A percentile compares a stretch with the other conserved stretches of the same genome.
phyloP scores from a whole-genome alignment of 2,113 vertebrate genomes.

The Kryptolebias marmoratus region DNA sequence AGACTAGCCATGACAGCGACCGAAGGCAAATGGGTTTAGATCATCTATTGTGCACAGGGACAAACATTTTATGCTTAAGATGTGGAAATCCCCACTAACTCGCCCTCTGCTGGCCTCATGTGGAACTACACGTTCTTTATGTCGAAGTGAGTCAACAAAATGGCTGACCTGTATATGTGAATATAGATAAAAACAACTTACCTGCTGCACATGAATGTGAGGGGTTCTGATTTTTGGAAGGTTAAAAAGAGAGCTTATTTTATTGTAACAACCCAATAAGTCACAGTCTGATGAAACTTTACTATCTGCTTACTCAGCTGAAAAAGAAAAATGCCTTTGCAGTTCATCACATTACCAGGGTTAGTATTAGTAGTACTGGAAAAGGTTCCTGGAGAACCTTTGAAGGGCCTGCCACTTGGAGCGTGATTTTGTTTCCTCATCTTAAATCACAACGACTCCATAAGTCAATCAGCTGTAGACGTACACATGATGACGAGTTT shows the following conservation, averaged over 20 bases:
- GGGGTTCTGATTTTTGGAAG: background rate
- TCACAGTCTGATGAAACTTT: background rate
- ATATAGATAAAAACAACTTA: background rate
- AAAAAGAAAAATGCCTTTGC: background rate
- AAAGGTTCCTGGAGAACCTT: too few species aligned
- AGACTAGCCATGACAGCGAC: conserved; percentile 1
- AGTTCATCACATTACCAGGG: background rate
- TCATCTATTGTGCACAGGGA: conserved; percentile 6
- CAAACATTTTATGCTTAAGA: conserved; percentile 13
- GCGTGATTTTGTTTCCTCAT: too few species aligned
- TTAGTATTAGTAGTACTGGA: background rate
- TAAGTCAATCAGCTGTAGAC: too few species aligned
- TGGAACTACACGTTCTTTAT: conserved; percentile 64
- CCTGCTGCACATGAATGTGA: background rate
- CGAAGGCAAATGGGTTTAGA: background rate
- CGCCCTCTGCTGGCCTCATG: conserved; percentile 64
- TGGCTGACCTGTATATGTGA: conserved; percentile 70
- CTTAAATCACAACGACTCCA: too few species aligned
- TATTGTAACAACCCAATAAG: background rate
- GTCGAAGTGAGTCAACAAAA: conserved; percentile 72
- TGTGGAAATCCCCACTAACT: background rate
- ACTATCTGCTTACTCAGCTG: background rate
- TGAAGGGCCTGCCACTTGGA: too few species aligned
- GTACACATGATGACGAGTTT: too few species aligned
- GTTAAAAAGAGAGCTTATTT: background rate